These are phyloP conservation scores for Melopsittacus undulatus DNA, from an alignment of 2,797 vertebrate species.

Conservation along the genomic window DNA sequence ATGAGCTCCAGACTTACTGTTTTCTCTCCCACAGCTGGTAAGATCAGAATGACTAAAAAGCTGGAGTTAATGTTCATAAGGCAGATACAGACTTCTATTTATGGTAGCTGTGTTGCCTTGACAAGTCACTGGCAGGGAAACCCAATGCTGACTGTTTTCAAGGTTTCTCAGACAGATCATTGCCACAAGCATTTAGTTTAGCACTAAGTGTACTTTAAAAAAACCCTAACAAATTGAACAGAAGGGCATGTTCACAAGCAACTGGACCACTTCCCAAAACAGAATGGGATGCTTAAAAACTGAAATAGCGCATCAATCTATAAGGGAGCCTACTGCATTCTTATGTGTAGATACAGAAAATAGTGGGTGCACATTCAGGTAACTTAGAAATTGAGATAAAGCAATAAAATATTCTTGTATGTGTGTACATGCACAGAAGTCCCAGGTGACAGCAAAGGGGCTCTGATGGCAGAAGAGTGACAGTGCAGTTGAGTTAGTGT, in stretches of 20 bases:
- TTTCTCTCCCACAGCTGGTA: neutral
- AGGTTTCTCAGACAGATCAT: neutral
- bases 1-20: neutral
- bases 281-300: neutral
- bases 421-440: neutral
- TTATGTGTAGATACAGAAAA: neutral
- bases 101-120: neutral
- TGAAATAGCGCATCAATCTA: neutral
- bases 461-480: neutral
- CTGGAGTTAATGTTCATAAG: neutral
- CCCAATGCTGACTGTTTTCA: neutral
- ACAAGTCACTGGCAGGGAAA: neutral
- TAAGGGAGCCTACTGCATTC: neutral
- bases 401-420: neutral
- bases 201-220: neutral
- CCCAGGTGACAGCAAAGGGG: neutral
- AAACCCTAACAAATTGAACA: neutral
- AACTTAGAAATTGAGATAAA: neutral
- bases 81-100: neutral
- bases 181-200: neutral
- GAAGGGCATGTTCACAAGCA: neutral
- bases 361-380: fast-evolving
- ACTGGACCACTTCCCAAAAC: neutral
- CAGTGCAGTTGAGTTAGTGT: neutral
- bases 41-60: neutral